These are phyloP conservation scores for Diorhabda sublineata DNA, from an alignment of 1,140 invertebrate genomes.

Conservation along the genomic window DNA sequence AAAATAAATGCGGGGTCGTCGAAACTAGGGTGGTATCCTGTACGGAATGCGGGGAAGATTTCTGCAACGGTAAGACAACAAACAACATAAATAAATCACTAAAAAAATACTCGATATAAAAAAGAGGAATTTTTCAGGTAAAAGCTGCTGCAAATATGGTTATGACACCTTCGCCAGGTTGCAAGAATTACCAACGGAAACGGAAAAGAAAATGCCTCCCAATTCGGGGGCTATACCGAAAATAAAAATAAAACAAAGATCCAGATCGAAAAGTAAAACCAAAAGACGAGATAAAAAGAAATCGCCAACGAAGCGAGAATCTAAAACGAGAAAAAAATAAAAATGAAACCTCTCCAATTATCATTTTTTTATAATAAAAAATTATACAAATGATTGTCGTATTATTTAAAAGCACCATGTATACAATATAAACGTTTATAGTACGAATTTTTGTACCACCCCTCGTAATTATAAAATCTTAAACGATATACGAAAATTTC, in stretches of 20 bases:
- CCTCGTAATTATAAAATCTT: no score
- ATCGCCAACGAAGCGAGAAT: conserved; percentile 32
- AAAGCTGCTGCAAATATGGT: conserved; percentile 48
- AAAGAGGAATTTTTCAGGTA: conserved; percentile 36
- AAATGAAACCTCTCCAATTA: not conserved
- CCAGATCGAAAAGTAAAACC: conserved; percentile 31
- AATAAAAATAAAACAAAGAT: conserved; percentile 33
- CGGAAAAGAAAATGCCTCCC: conserved; percentile 29
- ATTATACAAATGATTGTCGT: no score
- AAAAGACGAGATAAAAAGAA: conserved; percentile 28
- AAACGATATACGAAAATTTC: no score
- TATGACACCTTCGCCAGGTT: conserved; percentile 52
- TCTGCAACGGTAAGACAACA: conserved; percentile 62
- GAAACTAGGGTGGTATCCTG: conserved; percentile 71
- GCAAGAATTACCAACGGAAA: conserved; percentile 37
- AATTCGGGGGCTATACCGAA: conserved; percentile 29
- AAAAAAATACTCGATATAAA: no score
- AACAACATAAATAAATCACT: no score
- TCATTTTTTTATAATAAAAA: no score
- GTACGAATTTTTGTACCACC: no score
- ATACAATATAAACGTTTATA: no score
- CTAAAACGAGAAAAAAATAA: conserved; percentile 22
- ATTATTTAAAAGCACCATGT: no score
- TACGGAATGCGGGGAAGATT: conserved; percentile 77
- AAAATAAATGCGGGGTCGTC: conserved; percentile 74